Conservation (phyloP, 2,888 invertebrate genomes). For the Conomelus anceps region DNA sequence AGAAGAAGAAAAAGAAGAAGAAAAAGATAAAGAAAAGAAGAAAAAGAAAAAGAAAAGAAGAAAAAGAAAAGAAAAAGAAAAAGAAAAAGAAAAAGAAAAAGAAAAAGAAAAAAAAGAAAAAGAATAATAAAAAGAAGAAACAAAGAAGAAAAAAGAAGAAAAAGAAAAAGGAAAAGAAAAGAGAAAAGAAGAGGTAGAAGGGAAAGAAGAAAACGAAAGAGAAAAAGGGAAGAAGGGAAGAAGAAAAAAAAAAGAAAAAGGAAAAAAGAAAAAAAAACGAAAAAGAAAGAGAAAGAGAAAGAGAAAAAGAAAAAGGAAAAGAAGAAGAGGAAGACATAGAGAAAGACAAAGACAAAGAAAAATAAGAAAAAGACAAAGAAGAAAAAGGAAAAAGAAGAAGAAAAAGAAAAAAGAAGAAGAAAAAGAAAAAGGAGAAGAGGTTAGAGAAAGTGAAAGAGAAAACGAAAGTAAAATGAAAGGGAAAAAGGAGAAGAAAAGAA, state of each 20-base stretch:
- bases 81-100: not conserved
- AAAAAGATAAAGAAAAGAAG: not conserved
- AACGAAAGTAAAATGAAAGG: too few species aligned
- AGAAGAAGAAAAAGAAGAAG: not conserved
- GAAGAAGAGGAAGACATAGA: not conserved
- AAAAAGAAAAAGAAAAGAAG: not conserved
- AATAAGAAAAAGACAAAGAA: not conserved
- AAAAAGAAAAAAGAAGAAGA: not conserved
- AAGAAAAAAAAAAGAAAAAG: not conserved
- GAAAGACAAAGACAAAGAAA: not conserved
- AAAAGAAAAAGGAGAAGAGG: not conserved
- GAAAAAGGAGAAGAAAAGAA: too few species aligned
- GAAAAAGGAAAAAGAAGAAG: not conserved
- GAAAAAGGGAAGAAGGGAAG: not conserved
- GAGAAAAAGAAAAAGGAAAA: not conserved
- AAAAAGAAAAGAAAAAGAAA: not conserved
- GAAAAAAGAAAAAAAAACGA: not conserved
- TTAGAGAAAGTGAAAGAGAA: too few species aligned
- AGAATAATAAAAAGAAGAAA: not conserved
- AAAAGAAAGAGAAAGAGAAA: not conserved
- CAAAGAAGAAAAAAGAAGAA: not conserved
- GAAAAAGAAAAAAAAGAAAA: not conserved
- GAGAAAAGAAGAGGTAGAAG: not conserved
- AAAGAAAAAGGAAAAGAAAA: not conserved
- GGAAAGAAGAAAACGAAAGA: not conserved